Conservation (phyloP, 2,888 invertebrate species). For the Epinotia bilunana region DNA sequence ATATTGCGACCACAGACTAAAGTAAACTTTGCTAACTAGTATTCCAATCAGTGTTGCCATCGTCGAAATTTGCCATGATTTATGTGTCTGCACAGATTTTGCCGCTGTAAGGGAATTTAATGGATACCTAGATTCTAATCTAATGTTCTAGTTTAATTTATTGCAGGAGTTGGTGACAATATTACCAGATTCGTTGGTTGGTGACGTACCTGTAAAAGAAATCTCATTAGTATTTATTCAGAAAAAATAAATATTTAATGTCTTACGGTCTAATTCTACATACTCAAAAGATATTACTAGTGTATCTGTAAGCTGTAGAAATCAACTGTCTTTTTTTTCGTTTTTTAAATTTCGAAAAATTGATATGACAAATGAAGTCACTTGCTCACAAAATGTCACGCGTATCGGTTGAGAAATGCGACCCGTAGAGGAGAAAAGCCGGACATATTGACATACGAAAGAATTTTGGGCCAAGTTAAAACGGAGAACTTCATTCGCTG, state of each 20-base stretch:
- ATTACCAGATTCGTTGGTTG: constrained; percentile 24
- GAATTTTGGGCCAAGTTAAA: too few relatives aligned
- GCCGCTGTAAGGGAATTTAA: constrained; percentile 48
- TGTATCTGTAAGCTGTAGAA: too few relatives aligned
- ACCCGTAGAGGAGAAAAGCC: too few relatives aligned
- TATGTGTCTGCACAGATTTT: constrained; percentile 73
- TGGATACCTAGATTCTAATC: constrained; percentile 43
- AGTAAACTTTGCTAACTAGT: constrained; percentile 57
- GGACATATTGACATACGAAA: too few relatives aligned
- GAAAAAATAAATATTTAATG: background rate
- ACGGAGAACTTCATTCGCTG: too few relatives aligned
- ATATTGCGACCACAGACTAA: constrained; percentile 41
- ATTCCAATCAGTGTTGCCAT: constrained; percentile 70
- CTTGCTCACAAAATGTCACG: too few relatives aligned
- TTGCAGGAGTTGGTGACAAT: constrained; percentile 25
- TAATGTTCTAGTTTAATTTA: constrained; percentile 40
- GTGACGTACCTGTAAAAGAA: constrained; percentile 48
- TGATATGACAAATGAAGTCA: too few relatives aligned
- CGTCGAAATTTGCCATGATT: constrained; percentile 71
- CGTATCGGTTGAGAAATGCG: too few relatives aligned
- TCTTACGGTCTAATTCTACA: too few relatives aligned
- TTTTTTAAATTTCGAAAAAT: too few relatives aligned
- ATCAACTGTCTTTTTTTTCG: too few relatives aligned
- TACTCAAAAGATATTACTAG: too few relatives aligned
- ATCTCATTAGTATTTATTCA: background rate